Evolutionary conservation across 2,113 vertebrate genomes (phyloP), one percentile per base, ranked within the genome.

Genomic region (Andinoacara biseriatus): DNA sequence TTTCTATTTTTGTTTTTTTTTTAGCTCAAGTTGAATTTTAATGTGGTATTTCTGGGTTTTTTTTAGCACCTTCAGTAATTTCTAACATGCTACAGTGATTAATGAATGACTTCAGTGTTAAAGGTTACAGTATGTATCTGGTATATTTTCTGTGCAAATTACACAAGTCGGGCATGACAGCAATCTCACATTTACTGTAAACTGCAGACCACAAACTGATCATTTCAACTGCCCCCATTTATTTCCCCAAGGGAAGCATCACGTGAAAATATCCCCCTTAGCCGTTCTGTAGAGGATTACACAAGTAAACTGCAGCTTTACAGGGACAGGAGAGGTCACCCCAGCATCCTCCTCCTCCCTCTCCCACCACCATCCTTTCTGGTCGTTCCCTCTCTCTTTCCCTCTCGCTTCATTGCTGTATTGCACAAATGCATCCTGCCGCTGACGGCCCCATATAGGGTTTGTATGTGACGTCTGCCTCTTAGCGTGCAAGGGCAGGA

Each of bases 271-370:
- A 82, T 85, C 58, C 76, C 78, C 82, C 80, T 90, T 62, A 76
- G 90, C 72, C 81, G 80, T 62, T 86, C 89, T 60, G 65, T 13
- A 40, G 89, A 89, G 84, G 89, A 91, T 93, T 90, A 91, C 78
- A 74, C 82, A 90, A 91, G 90, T 89, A 93, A 93, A 94, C 84
- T 85, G 84, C 89, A 91, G 87, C 84, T 90, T 94, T 74, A 60
- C 78, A 11, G 84, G 79, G 84, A 86, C 88, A 87, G 81, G 40
- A 84, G 79, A 90, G 84, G 92, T 94, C 89, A 94, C 29, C 76
- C 15, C 46, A 58, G 58, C 46, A 59, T 14, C 13, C 24, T 35
- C 15, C 10, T 2, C 26, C 14, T 6, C 15, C 38, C 20, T 33
- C 10, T 22, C 31, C 31, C 31, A 7, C 5, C 54, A 20, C 22